Percentiles rank a stretch among this genome's conserved stretches.
These are phyloP conservation scores for Tinamus guttatus DNA, from an alignment of 2,113 vertebrate genomes.

Conservation along the genomic window DNA sequence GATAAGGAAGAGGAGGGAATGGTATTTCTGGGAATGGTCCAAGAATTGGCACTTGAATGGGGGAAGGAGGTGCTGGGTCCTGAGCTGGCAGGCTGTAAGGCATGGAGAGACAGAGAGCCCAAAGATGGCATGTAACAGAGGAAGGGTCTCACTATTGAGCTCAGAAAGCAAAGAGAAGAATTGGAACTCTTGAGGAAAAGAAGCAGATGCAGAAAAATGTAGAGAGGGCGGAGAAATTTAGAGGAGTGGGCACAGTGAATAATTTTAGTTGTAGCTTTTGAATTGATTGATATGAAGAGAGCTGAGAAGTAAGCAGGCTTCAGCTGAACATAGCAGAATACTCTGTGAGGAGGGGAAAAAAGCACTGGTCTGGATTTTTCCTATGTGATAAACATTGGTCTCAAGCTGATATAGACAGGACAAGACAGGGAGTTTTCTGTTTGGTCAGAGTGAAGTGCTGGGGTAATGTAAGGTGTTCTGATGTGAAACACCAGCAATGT, in stretches of 20 bases:
- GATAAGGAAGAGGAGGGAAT: background rate
- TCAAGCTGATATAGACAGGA: background rate
- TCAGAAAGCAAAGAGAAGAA: background rate
- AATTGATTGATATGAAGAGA: background rate
- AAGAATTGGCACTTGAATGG: background rate
- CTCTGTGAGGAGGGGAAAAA: background rate
- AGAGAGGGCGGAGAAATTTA: background rate
- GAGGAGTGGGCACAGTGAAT: background rate
- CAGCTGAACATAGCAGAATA: background rate
- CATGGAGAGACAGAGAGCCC: background rate
- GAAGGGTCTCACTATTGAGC: background rate
- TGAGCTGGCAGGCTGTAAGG: conserved; percentile 12
- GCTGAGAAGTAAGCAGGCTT: background rate
- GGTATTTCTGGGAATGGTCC: background rate
- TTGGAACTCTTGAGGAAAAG: background rate
- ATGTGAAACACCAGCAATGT: background rate
- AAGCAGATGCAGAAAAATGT: background rate
- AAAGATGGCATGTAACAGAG: background rate
- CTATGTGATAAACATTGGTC: background rate
- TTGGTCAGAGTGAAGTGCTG: background rate
- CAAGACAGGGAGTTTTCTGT: background rate
- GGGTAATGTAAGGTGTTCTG: background rate
- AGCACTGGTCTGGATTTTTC: background rate
- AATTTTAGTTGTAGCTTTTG: conserved; percentile 31
- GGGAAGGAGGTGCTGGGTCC: background rate